Evolutionary conservation across 2,888 invertebrate genomes (phyloP).

Genomic region (Caenorhabditis imperialis): DNA sequence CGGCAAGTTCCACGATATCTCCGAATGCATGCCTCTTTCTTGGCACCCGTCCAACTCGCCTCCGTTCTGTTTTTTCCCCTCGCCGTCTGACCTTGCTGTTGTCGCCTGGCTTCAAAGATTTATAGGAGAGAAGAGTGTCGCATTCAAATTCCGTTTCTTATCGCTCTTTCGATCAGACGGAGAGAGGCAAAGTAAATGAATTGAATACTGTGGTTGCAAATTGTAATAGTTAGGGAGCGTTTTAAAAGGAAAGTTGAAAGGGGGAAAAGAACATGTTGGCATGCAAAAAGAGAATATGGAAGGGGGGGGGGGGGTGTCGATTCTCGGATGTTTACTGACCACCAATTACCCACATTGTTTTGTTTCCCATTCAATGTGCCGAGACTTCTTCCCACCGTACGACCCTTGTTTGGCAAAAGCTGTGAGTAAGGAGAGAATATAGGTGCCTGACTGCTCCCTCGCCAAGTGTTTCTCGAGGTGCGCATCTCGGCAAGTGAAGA

Average conservation of each 20-base stretch:
- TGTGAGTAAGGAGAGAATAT: constrained; percentile 27
- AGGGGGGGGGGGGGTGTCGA: too few species aligned
- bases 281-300: too few species aligned
- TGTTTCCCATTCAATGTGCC: constrained; percentile 16
- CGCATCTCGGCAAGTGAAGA: constrained; percentile 51
- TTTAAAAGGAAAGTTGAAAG: too few species aligned
- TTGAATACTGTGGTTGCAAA: constrained; percentile 38
- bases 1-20: constrained; percentile 21
- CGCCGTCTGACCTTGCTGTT: constrained; percentile 25
- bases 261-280: too few species aligned
- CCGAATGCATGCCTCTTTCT: constrained; percentile 10
- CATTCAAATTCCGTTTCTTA: constrained; percentile 44
- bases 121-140: constrained; percentile 26
- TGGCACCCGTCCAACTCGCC: constrained; percentile 27
- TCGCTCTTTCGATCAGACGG: constrained; percentile 25
- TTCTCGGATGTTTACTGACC: too few species aligned
- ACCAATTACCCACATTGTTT: too few species aligned
- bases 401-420: constrained; percentile 47
- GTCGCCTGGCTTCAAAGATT: constrained; percentile 37
- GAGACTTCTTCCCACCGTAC: constrained; percentile 8
- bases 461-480: constrained; percentile 48
- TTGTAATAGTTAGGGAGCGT: too few species aligned
- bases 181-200: constrained; percentile 10
- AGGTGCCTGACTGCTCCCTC: constrained; percentile 18
- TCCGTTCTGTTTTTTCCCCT: constrained; percentile 9